A percentile compares a stretch with the other conserved stretches of the same genome.
Evolutionary conservation across 2,797 vertebrate species (phyloP).

Genomic region (Alfaro cultratus): DNA sequence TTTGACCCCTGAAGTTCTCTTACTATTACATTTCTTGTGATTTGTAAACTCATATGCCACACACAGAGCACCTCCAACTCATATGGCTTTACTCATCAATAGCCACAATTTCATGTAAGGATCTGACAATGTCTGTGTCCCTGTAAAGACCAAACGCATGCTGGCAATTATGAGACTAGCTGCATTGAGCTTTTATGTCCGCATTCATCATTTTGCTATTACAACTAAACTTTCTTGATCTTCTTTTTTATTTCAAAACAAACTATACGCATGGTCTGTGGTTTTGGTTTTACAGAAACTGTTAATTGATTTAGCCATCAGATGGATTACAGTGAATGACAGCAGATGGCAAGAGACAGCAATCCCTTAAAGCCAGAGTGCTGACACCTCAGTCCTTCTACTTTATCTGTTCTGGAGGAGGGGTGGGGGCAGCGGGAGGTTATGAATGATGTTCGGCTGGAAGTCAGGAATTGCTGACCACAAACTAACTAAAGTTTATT

Average conservation of each 20-base stretch:
- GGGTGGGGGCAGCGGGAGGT: neutral
- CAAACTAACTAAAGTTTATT: slow-evolving; percentile 5
- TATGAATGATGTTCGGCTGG: neutral
- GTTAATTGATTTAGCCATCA: slow-evolving; percentile 76
- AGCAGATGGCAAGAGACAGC: slow-evolving; percentile 85
- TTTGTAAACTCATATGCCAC: neutral
- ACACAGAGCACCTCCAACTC: slow-evolving; percentile 8
- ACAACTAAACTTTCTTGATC: neutral
- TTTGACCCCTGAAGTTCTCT: neutral
- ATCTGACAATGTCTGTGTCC: neutral
- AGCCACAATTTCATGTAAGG: neutral
- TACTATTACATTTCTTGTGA: neutral
- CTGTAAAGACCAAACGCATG: neutral
- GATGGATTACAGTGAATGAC: slow-evolving; percentile 76
- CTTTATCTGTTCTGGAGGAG: slow-evolving; percentile 46
- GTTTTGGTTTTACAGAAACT: slow-evolving; percentile 47
- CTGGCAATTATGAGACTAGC: neutral
- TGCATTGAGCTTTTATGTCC: neutral
- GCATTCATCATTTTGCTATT: neutral
- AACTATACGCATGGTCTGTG: neutral
- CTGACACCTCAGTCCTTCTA: slow-evolving; percentile 73
- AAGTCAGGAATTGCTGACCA: neutral
- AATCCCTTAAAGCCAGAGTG: slow-evolving; percentile 76
- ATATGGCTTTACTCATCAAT: slow-evolving; percentile 9
- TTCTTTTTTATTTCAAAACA: neutral